Evolutionary conservation across 2,113 vertebrate genomes (phyloP).

Genomic region (Poeciliopsis retropinna): DNA sequence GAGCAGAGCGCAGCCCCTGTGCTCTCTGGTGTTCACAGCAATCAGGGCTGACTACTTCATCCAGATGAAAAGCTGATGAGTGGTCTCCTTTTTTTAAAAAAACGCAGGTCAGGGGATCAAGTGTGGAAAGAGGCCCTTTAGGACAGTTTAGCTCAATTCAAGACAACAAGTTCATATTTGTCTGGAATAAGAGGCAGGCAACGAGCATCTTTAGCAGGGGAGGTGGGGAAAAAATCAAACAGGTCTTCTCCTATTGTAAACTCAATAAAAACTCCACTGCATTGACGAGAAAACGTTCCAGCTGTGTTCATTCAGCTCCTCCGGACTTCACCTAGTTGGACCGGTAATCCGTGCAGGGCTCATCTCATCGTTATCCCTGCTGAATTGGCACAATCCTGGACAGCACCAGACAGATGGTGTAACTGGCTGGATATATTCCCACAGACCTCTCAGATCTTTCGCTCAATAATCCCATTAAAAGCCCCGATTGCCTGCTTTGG

Average conservation of each 20-base stretch:
- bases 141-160: slow-evolving; percentile 8
- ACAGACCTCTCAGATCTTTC: slow-evolving; percentile 24
- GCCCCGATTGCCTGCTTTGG: slow-evolving; percentile 12
- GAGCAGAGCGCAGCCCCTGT: slow-evolving; percentile 34
- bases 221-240: neutral
- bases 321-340: slow-evolving; percentile 19
- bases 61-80: slow-evolving; percentile 13
- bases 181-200: slow-evolving; percentile 20
- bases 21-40: slow-evolving; percentile 30
- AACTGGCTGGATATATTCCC: slow-evolving; percentile 21
- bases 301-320: slow-evolving; percentile 27
- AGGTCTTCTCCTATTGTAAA: neutral
- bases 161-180: slow-evolving; percentile 13
- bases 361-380: slow-evolving; percentile 23
- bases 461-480: slow-evolving; percentile 35
- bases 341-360: slow-evolving; percentile 21
- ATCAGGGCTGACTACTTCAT: slow-evolving; percentile 43
- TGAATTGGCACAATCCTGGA: neutral
- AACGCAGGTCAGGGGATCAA: slow-evolving; percentile 29
- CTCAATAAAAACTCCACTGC: neutral
- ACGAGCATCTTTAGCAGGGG: neutral
- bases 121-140: neutral
- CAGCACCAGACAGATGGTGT: neutral
- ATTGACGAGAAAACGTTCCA: neutral
- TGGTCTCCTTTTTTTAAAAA: slow-evolving; percentile 18